These are phyloP conservation scores for Phorcus lineatus DNA, from an alignment of 2,888 invertebrate species.

Conservation along the genomic window DNA sequence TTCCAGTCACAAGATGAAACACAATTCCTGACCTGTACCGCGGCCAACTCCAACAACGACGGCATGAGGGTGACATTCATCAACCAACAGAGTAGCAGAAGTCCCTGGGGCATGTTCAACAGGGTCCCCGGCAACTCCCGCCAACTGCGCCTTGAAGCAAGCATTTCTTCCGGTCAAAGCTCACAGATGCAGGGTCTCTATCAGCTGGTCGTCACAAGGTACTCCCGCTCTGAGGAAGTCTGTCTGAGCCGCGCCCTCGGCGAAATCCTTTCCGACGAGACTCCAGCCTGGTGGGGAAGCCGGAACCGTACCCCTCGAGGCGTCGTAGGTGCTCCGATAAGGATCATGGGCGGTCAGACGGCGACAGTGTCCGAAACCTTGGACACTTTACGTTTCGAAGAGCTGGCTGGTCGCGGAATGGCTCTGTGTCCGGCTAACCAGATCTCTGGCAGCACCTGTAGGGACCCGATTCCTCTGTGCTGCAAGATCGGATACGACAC, in stretches of 20 bases:
- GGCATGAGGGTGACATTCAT: constrained; percentile 16
- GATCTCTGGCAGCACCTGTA: neutral
- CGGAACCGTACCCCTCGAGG: constrained; percentile 1
- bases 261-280: constrained; percentile 8
- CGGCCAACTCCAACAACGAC: constrained; percentile 9
- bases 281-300: neutral
- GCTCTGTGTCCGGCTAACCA: constrained; percentile 17
- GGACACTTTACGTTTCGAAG: neutral
- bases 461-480: constrained; percentile 20
- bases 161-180: neutral
- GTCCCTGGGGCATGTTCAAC: neutral
- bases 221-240: constrained; percentile 11
- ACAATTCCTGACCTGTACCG: constrained; percentile 7
- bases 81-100: neutral
- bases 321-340: neutral
- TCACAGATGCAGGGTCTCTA: neutral
- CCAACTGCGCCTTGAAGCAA: neutral
- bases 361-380: neutral
- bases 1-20: too few species aligned
- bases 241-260: constrained; percentile 18
- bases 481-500: constrained; percentile 22
- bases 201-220: constrained; percentile 11
- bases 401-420: constrained; percentile 16
- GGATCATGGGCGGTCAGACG: constrained; percentile 1
- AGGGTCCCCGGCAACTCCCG: neutral